phyloP scores from a whole-genome alignment of 2,113 vertebrate genomes.

The Turnix velox region DNA sequence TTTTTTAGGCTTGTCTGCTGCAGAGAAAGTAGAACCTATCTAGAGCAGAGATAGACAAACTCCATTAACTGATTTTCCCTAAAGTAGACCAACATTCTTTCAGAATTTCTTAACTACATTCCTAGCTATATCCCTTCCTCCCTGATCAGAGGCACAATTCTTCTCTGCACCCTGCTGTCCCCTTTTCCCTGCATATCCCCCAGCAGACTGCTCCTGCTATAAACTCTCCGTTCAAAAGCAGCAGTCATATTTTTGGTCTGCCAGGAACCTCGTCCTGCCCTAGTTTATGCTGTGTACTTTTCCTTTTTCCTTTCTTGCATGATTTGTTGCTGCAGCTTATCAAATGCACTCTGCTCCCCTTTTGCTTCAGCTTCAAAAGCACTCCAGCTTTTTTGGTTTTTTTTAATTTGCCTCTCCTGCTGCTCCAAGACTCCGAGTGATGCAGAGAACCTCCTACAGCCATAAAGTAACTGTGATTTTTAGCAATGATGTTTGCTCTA shows the following conservation, averaged over 20 bases:
- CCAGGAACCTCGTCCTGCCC: constrained; percentile 23
- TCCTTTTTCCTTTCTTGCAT: neutral
- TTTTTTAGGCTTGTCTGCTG: neutral
- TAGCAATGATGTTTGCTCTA: constrained; percentile 41
- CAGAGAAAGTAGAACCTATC: neutral
- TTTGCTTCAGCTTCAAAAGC: constrained; percentile 40
- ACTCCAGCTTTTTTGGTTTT: neutral
- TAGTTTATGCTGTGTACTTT: constrained; percentile 6
- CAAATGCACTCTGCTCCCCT: neutral
- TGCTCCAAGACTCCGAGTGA: neutral
- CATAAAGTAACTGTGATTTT: constrained; percentile 56
- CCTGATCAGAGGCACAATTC: neutral
- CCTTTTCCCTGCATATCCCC: neutral
- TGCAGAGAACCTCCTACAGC: constrained; percentile 53
- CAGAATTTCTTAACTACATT: neutral
- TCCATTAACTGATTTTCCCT: neutral
- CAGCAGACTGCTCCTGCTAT: neutral
- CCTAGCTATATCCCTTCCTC: neutral
- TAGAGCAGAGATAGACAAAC: neutral
- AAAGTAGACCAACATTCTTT: neutral
- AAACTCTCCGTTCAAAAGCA: neutral
- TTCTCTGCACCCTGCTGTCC: neutral
- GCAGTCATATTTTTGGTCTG: neutral
- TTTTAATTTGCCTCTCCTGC: constrained; percentile 39
- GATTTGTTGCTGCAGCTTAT: neutral